Evolutionary conservation across 1,140 invertebrate species (phyloP), one percentile per base, ranked within the genome.

Genomic region (Drosophila fuyamai): DNA sequence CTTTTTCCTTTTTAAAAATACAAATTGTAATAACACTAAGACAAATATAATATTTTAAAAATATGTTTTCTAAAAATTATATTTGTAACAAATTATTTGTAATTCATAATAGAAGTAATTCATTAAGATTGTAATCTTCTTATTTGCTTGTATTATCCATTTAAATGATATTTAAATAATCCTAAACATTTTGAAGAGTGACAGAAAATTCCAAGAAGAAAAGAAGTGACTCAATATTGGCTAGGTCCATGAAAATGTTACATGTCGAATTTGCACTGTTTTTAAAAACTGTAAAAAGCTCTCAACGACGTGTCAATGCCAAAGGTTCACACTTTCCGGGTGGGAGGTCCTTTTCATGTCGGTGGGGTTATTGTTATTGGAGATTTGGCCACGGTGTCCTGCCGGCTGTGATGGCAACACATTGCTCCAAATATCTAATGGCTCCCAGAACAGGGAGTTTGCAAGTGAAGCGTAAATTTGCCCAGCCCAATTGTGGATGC

Each of bases 381-480:
- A 71, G 57, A 57, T 57, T 9, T 61, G 32, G 57, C 23, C 35
- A 13, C 41, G 9, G 56, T 57, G 57, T 66, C 65, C 23, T 27
- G 56, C 61, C 63, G 47, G 66, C 58, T 79, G 76, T 59, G 83
- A 76, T 84, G 84, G 76, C 77, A 89, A 89, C 84, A 88, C 84
- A 88, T 88, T 89, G 84, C 76, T 89, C 84, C 79, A 79, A 89
- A 89, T 89, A 89, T 84, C 84, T 72, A 72, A 72, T 72, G 68
- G 67, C 44, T 56, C 65, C 67, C 73, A 74, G 35, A 75, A 73
- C 80, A 81, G 73, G 72, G 79, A 67, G 83, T 89, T 74, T 89
- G 57, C 84, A 89, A 84, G 89, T 78, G 84, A 89, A 89, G 84
- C 84, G 84, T 89, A 76, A 89, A 89, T 81, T 84, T 81, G 43